Percentiles rank a stretch among this genome's conserved stretches.
Evolutionary conservation across 2,113 vertebrate species (phyloP).

Genomic region (Athene noctua): DNA sequence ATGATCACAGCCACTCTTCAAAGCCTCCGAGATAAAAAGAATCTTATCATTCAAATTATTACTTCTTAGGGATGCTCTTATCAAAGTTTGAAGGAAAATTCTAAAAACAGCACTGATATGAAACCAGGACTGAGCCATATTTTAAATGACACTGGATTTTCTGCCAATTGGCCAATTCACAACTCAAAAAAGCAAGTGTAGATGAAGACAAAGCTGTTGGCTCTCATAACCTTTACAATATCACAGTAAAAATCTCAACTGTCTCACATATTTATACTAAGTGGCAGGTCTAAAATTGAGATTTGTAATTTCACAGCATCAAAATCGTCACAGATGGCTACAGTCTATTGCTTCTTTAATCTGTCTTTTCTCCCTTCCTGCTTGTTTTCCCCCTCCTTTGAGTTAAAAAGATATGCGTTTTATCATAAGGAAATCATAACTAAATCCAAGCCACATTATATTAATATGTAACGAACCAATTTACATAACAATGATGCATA

Average conservation of each 20-base stretch:
- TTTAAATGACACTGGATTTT: constrained; percentile 61
- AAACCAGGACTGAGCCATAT: constrained; percentile 48
- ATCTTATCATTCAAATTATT: constrained; percentile 62
- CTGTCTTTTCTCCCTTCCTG: constrained; percentile 14
- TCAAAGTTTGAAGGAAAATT: constrained; percentile 66
- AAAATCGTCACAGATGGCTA: constrained; percentile 56
- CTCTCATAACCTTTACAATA: constrained; percentile 39
- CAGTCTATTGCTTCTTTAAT: constrained; percentile 66
- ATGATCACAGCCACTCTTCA: constrained; percentile 68
- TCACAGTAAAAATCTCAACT: constrained; percentile 58
- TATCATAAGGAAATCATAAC: constrained; percentile 11
- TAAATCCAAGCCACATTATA: constrained; percentile 36
- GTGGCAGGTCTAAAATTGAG: constrained; percentile 62
- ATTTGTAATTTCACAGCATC: constrained; percentile 55
- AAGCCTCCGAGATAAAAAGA: constrained; percentile 63
- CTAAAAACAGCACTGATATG: constrained; percentile 55
- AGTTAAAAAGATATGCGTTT: not conserved
- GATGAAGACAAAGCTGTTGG: constrained; percentile 59
- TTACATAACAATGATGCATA: constrained; percentile 17
- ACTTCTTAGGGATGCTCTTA: constrained; percentile 67
- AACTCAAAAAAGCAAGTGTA: constrained; percentile 35
- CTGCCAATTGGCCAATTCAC: constrained; percentile 42
- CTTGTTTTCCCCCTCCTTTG: not conserved
- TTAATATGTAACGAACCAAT: constrained; percentile 33
- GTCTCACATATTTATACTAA: constrained; percentile 64